Conservation (phyloP, 2,888 invertebrate species). For the Esperia sulphurella region DNA sequence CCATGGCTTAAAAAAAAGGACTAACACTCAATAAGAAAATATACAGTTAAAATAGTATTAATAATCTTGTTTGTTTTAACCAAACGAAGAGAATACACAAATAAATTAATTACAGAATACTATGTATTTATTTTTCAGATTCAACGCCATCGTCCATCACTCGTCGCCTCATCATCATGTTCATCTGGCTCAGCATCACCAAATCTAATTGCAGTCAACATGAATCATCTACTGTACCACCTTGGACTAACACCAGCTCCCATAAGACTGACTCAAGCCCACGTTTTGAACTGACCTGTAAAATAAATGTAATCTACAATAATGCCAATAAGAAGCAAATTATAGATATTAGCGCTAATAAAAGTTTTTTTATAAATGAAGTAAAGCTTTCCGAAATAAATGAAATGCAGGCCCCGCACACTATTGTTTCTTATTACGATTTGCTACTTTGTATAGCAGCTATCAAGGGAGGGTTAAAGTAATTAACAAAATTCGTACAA, state of each 20-base stretch:
- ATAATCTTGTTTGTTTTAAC: too few species aligned
- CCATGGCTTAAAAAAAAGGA: too few species aligned
- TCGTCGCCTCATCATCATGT: conserved; percentile 74
- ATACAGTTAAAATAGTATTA: too few species aligned
- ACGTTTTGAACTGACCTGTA: conserved; percentile 3
- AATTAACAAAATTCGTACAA: too few species aligned
- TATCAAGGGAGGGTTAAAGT: too few species aligned
- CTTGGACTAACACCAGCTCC: conserved; percentile 13
- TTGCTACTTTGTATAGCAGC: too few species aligned
- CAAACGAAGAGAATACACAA: too few species aligned
- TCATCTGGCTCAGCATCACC: conserved; percentile 60
- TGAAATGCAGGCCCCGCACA: too few species aligned
- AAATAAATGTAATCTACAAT: not conserved
- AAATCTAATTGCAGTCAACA: conserved; percentile 26
- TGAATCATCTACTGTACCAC: conserved; percentile 3
- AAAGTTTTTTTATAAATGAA: too few species aligned
- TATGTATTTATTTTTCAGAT: conserved; percentile 56
- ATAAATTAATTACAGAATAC: not conserved
- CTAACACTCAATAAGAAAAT: too few species aligned
- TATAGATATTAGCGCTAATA: conserved; percentile 40
- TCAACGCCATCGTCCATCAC: conserved; percentile 80
- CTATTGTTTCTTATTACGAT: too few species aligned
- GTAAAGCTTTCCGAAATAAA: too few species aligned
- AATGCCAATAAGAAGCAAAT: conserved; percentile 18
- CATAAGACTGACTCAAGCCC: conserved; percentile 33